A percentile compares a stretch with the other conserved stretches of the same genome.
Conservation (phyloP, 2,113 vertebrate species). For the Catagonus wagneri region DNA sequence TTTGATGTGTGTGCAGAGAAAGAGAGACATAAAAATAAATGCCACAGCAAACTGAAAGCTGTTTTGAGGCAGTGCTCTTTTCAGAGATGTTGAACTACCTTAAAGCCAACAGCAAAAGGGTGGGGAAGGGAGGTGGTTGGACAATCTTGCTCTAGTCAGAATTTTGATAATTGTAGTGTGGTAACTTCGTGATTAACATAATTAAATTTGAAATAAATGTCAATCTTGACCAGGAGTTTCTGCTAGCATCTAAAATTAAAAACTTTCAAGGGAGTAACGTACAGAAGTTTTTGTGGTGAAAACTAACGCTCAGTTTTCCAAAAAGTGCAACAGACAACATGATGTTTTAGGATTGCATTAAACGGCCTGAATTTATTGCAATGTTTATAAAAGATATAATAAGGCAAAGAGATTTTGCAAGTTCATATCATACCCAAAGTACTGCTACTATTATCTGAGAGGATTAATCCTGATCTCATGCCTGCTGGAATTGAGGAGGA, state of each 20-base stretch:
- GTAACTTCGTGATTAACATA: constrained; percentile 43
- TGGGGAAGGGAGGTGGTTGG: background rate
- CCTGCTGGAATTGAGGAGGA: constrained; percentile 64
- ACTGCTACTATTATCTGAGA: constrained; percentile 80
- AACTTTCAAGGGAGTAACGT: background rate
- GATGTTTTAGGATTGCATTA: constrained; percentile 75
- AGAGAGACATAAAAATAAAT: background rate
- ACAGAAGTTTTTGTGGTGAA: background rate
- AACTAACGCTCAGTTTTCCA: background rate
- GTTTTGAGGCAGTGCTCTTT: constrained; percentile 73
- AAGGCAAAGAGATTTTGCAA: constrained; percentile 74
- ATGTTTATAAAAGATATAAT: constrained; percentile 67
- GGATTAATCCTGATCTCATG: constrained; percentile 83
- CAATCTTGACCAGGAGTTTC: background rate
- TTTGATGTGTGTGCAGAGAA: background rate
- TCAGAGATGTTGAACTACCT: constrained; percentile 69
- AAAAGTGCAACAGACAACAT: constrained; percentile 6
- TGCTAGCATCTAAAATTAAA: background rate
- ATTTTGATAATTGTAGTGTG: background rate
- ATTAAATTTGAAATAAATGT: constrained; percentile 56
- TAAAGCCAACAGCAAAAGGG: constrained; percentile 59
- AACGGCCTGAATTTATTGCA: constrained; percentile 77
- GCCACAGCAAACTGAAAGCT: background rate
- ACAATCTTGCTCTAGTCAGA: background rate
- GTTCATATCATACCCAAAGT: constrained; percentile 67